Percentiles rank a stretch among this genome's conserved stretches.
phyloP scores from a whole-genome alignment of 2,113 vertebrate species.

The Ciconia maguari region DNA sequence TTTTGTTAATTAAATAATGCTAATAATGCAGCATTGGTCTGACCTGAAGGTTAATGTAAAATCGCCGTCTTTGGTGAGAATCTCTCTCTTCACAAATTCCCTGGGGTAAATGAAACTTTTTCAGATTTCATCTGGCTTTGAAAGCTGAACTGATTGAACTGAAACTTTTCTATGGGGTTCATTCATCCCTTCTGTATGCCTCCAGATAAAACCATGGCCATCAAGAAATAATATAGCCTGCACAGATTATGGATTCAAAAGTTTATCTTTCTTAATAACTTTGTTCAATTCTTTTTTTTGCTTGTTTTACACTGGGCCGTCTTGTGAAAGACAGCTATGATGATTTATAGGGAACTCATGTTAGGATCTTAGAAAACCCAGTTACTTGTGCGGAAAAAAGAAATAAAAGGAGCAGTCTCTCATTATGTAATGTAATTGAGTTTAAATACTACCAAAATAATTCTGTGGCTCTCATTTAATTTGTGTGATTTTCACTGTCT shows the following conservation, averaged over 20 bases:
- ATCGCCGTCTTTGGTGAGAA: background rate
- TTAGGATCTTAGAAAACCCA: background rate
- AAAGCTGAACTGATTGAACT: conserved; percentile 20
- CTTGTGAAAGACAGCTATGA: background rate
- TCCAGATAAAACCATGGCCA: background rate
- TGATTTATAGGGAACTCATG: background rate
- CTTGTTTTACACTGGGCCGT: background rate
- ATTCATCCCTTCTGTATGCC: background rate
- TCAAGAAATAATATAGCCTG: background rate
- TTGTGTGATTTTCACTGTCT: background rate
- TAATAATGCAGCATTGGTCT: conserved; percentile 12
- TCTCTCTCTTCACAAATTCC: conserved; percentile 21
- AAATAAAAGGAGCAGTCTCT: background rate
- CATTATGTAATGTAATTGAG: background rate
- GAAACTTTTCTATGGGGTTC: background rate
- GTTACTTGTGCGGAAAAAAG: background rate
- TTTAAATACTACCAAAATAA: background rate
- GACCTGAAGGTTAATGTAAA: conserved; percentile 54
- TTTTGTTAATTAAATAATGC: conserved; percentile 61
- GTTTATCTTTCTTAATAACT: background rate
- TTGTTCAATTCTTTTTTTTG: background rate
- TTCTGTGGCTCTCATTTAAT: background rate
- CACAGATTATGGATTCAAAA: background rate
- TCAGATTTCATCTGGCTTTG: conserved; percentile 16
- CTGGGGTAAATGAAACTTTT: conserved; percentile 21